Evolutionary conservation across 2,888 invertebrate species (phyloP).

Genomic region (Baronia brevicornis): DNA sequence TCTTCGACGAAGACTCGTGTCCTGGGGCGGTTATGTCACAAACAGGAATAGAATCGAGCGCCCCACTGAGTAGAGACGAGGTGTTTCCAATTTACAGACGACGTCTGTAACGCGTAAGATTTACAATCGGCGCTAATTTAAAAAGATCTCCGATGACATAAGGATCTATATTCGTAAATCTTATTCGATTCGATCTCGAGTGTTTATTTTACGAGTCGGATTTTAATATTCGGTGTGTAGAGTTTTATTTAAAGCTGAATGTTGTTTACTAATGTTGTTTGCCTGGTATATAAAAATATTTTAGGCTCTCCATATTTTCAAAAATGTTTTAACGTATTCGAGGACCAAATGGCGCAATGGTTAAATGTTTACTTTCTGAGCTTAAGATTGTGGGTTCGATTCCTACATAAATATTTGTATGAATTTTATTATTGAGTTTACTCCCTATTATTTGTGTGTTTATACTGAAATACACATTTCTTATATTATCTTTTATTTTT

Average conservation of each 20-base stretch:
- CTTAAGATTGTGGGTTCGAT: no score
- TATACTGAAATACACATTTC: no score
- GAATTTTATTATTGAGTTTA: no score
- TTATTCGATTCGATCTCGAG: conserved; percentile 31
- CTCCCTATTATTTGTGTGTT: no score
- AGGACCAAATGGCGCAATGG: no score
- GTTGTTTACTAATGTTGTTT: background rate
- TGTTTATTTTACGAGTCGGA: conserved; percentile 22
- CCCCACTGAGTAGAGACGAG: conserved; percentile 41
- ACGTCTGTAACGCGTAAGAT: conserved; percentile 50
- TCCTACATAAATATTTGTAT: no score
- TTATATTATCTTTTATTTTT: no score
- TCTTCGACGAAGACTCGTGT: conserved; percentile 54
- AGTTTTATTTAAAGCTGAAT: conserved; percentile 6
- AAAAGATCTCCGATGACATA: conserved; percentile 55
- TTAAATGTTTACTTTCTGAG: no score
- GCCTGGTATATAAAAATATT: no score
- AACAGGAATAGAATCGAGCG: conserved; percentile 60
- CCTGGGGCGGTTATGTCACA: conserved; percentile 48
- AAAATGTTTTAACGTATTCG: no score
- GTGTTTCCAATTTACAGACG: conserved; percentile 63
- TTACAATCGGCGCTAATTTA: conserved; percentile 64
- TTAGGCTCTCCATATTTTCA: no score
- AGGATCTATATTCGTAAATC: conserved; percentile 47
- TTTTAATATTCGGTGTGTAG: no score